These are phyloP conservation scores for Temnothorax nylanderi DNA, from an alignment of 1,140 invertebrate species.

Conservation along the genomic window DNA sequence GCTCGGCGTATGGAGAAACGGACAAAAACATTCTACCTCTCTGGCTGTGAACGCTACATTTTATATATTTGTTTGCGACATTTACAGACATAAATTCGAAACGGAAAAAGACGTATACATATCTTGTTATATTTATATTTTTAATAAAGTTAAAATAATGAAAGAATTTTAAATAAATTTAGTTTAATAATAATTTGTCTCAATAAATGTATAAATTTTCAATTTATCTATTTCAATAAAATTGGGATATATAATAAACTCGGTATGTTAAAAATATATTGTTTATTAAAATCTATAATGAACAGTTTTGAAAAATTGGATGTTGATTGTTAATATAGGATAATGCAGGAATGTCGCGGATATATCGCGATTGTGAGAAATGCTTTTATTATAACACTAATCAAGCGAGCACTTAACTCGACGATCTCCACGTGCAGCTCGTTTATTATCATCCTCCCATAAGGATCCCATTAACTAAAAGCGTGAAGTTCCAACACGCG, in stretches of 20 bases:
- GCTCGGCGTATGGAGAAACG: background rate
- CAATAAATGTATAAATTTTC: background rate
- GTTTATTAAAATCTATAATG: background rate
- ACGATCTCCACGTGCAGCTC: slow-evolving; percentile 4
- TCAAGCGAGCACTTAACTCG: background rate
- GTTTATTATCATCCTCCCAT: background rate
- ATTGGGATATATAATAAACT: background rate
- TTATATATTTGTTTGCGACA: background rate
- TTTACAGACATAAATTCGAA: background rate
- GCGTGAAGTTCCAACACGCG: background rate
- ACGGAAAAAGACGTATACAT: background rate
- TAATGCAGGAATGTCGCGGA: background rate
- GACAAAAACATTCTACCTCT: background rate
- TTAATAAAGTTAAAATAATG: background rate
- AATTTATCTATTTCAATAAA: background rate
- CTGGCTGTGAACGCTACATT: background rate
- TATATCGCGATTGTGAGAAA: background rate
- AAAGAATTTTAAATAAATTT: background rate
- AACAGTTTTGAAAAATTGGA: background rate
- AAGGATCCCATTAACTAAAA: slow-evolving; percentile 24
- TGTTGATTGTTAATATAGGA: background rate
- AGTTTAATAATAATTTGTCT: background rate
- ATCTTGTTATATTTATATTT: background rate
- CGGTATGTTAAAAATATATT: background rate
- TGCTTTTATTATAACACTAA: slow-evolving; percentile 6